Conservation (phyloP, 2,888 invertebrate species). For the Folsomia manolachei region DNA sequence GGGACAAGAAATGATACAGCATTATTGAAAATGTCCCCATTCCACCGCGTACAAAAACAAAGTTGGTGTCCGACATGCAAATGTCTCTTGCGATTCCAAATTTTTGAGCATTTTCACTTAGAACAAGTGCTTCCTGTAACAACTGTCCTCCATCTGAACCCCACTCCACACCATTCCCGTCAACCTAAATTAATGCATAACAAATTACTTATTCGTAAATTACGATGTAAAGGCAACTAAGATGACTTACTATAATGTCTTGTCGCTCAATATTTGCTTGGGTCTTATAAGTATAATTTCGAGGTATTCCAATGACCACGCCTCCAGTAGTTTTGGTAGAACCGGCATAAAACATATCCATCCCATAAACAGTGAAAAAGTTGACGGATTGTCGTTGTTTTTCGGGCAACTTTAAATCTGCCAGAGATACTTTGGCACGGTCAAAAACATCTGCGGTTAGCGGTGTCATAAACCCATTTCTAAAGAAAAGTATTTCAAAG, state of each 20-base stretch:
- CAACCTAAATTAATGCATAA: slow-evolving; percentile 56
- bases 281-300: slow-evolving; percentile 65
- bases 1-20: slow-evolving; percentile 59
- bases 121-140: slow-evolving; percentile 65
- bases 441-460: slow-evolving; percentile 58
- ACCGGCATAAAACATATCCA: slow-evolving; percentile 71
- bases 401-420: slow-evolving; percentile 61
- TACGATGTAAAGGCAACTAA: not conserved
- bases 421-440: slow-evolving; percentile 61
- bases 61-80: slow-evolving; percentile 62
- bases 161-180: slow-evolving; percentile 65
- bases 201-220: not conserved
- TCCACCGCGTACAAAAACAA: slow-evolving; percentile 61
- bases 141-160: slow-evolving; percentile 62
- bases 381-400: slow-evolving; percentile 58
- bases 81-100: slow-evolving; percentile 78
- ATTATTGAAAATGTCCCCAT: slow-evolving; percentile 59
- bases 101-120: slow-evolving; percentile 75
- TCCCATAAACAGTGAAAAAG: slow-evolving; percentile 71
- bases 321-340: slow-evolving; percentile 60
- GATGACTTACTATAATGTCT: slow-evolving; percentile 32
- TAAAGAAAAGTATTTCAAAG: slow-evolving; percentile 5
- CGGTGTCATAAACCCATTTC: slow-evolving; percentile 61
- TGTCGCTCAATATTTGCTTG: slow-evolving; percentile 58
- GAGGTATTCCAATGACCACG: slow-evolving; percentile 70